A percentile compares a stretch with the other conserved stretches of the same genome.
These are phyloP conservation scores for Luffia ferchaultella DNA, from an alignment of 2,888 invertebrate species.

Conservation along the genomic window DNA sequence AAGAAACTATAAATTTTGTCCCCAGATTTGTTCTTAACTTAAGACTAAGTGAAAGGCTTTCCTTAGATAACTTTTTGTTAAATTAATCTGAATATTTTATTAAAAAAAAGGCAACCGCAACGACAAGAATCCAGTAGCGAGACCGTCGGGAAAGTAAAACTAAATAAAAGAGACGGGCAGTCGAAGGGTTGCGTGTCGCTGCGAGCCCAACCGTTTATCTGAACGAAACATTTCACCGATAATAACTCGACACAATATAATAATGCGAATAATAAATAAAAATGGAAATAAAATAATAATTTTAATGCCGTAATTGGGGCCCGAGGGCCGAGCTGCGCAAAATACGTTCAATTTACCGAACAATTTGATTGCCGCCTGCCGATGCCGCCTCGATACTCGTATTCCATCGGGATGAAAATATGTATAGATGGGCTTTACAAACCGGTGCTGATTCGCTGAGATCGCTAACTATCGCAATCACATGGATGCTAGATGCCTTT, in stretches of 20 bases:
- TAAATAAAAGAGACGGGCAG: conserved; percentile 20
- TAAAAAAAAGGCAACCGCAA: conserved; percentile 19
- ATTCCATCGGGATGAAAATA: not conserved
- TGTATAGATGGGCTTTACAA: no score
- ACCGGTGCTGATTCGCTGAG: no score
- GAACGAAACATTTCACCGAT: conserved; percentile 66
- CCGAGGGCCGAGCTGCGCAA: conserved; percentile 43
- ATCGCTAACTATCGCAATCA: no score
- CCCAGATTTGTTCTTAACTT: no score
- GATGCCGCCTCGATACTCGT: not conserved
- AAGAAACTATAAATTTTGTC: no score
- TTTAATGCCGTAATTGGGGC: conserved; percentile 65
- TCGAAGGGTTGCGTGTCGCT: conserved; percentile 50
- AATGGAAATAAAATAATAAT: conserved; percentile 66
- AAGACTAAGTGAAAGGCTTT: no score
- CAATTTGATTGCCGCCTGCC: conserved; percentile 39
- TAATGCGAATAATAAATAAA: conserved; percentile 68
- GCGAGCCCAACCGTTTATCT: conserved; percentile 51
- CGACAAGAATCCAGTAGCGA: conserved; percentile 46
- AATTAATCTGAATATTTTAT: no score
- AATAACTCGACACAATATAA: conserved; percentile 67
- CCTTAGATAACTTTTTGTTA: no score
- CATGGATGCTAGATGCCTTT: no score
- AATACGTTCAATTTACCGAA: conserved; percentile 39
- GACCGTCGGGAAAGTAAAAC: conserved; percentile 30